A percentile compares a stretch with the other conserved stretches of the same genome.
phyloP scores from a whole-genome alignment of 2,888 invertebrate genomes.

The Macaria liturata region DNA sequence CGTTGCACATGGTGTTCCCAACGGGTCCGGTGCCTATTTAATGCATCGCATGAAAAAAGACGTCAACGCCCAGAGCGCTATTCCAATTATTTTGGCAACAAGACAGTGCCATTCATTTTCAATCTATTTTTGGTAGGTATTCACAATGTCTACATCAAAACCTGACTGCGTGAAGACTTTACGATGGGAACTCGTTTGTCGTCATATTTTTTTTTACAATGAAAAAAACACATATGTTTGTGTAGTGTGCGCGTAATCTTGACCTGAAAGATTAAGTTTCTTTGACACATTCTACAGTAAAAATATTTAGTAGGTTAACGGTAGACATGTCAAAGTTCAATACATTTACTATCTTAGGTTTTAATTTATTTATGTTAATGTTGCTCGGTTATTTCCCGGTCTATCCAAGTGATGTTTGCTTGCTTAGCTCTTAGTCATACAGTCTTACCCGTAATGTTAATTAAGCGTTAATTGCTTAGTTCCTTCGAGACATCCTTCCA shows the following conservation, averaged over 20 bases:
- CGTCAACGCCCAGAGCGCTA: conserved; percentile 66
- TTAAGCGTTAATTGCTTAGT: conserved; percentile 28
- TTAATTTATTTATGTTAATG: no score
- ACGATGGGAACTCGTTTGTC: conserved; percentile 28
- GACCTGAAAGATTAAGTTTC: no score
- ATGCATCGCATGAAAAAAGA: conserved; percentile 31
- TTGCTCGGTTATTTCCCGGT: no score
- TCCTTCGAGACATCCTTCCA: conserved; percentile 36
- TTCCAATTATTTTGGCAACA: conserved; percentile 78
- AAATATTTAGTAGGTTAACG: no score
- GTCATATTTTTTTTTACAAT: not conserved
- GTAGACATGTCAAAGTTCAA: no score
- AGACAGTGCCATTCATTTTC: conserved; percentile 71
- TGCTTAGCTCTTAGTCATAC: conserved; percentile 10
- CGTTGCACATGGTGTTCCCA: conserved; percentile 20
- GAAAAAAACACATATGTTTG: no score
- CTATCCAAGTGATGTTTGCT: no score
- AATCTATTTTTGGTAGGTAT: conserved; percentile 73
- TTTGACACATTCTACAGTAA: no score
- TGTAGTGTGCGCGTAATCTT: no score
- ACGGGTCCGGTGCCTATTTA: conserved; percentile 19
- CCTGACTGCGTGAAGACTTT: conserved; percentile 44
- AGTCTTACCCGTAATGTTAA: conserved; percentile 21
- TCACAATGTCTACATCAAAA: conserved; percentile 57
- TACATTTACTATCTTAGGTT: no score